These are phyloP conservation scores for Diarsia rubi DNA, from an alignment of 2,888 invertebrate species.

Conservation along the genomic window DNA sequence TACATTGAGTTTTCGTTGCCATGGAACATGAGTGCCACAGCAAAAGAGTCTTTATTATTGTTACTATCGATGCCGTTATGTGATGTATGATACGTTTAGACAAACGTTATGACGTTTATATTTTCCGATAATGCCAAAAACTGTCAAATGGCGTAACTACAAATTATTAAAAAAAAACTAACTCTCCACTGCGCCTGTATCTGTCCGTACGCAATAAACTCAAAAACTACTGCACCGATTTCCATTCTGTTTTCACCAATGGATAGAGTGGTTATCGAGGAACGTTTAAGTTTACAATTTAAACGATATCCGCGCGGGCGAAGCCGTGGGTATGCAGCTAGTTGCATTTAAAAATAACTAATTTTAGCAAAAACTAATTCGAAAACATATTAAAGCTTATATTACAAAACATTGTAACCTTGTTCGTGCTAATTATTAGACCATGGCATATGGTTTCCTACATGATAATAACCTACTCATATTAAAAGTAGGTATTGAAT, in stretches of 20 bases:
- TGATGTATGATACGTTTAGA: not conserved
- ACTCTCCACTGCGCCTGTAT: no score
- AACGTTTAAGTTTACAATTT: no score
- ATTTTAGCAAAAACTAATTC: not conserved
- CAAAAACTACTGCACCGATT: no score
- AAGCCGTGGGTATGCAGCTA: no score
- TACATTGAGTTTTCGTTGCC: no score
- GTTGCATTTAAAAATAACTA: not conserved
- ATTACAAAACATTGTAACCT: constrained; percentile 36
- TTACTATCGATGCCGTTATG: not conserved
- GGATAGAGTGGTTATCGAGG: no score
- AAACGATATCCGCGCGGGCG: no score
- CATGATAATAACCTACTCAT: not conserved
- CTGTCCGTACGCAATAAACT: no score
- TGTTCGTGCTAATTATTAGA: constrained; percentile 19
- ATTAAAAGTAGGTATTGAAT: not conserved
- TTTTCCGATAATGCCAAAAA: not conserved
- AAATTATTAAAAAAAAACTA: no score
- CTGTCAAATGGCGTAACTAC: not conserved
- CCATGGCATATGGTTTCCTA: constrained; percentile 18
- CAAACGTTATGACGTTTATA: not conserved
- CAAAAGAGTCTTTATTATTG: no score
- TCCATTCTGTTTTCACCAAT: no score
- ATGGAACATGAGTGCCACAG: no score
- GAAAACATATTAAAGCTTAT: not conserved